phyloP scores from a whole-genome alignment of 2,888 invertebrate genomes.

The Synergus laeviventris region DNA sequence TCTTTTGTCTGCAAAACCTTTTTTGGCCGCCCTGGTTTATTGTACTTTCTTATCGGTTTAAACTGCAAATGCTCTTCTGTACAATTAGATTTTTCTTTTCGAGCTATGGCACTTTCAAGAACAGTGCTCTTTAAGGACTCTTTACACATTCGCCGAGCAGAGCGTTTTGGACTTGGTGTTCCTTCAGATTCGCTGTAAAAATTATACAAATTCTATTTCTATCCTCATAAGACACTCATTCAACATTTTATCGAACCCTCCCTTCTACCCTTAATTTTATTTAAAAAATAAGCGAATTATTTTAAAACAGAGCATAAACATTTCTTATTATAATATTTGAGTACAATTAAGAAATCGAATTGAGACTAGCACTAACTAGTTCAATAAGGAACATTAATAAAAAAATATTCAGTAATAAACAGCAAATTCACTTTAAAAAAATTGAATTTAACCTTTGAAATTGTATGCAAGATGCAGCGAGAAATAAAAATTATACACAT shows the following conservation, averaged over 20 bases:
- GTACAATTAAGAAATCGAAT: too few relatives aligned
- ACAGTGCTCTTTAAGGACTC: constrained; percentile 79
- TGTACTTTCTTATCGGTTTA: constrained; percentile 68
- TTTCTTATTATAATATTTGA: too few relatives aligned
- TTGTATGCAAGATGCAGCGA: not conserved
- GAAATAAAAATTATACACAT: not conserved
- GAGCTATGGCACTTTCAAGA: constrained; percentile 83
- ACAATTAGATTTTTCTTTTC: constrained; percentile 84
- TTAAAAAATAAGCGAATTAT: too few relatives aligned
- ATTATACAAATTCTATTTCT: not conserved
- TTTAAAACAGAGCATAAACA: too few relatives aligned
- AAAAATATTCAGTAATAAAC: too few relatives aligned
- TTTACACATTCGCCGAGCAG: constrained; percentile 81
- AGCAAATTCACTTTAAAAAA: too few relatives aligned
- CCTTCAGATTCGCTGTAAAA: constrained; percentile 66
- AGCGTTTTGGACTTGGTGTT: constrained; percentile 79
- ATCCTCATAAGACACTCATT: too few relatives aligned
- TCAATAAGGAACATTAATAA: too few relatives aligned
- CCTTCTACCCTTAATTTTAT: too few relatives aligned
- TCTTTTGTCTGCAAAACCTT: constrained; percentile 60
- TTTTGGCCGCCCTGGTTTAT: constrained; percentile 70
- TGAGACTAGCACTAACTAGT: too few relatives aligned
- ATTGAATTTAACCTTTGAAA: too few relatives aligned
- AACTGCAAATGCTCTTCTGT: constrained; percentile 69
- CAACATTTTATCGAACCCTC: too few relatives aligned